Base-by-base conservation (phyloP, 1,140 invertebrate species). In the Aphelenchoides avenae region DNA sequence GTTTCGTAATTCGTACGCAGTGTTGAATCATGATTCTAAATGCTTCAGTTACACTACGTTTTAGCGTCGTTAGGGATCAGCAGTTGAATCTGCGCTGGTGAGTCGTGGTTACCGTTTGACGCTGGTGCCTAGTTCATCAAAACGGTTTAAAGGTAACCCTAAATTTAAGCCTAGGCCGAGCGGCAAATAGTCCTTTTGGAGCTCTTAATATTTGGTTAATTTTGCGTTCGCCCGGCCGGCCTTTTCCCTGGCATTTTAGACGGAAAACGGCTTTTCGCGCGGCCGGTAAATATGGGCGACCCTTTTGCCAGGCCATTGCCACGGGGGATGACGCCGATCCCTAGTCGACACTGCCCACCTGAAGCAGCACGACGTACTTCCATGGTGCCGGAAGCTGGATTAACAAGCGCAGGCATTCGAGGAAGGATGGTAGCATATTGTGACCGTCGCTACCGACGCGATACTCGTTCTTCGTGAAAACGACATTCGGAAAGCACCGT, bases 1-100 rank as follows among this genome's bases (percentile, higher is more conserved):
- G 57, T 42, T 36, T 58, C 56, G 18, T 40, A 24, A 34, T 58
- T 59, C 5, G 56, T 58, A 37, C 57, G 52, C 34, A 58, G 52
- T 36, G 37, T 40, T 15, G 47, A 22, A 31, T 58, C 56, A 37
- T 58, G 56, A n/a, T 58, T 58, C 26, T 56, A 37, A 24, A 52
- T 40, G 18, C 22, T 5, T 26, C 30, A 52, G 30, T 13, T 53
- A n/a, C n/a, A n/a, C n/a, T n/a, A n/a, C n/a, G n/a, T n/a, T n/a
- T n/a, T n/a, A n/a, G n/a, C n/a, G n/a, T n/a, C n/a, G n/a, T n/a
- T n/a, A n/a, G n/a, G n/a, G n/a, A n/a, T n/a, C n/a, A n/a, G n/a
- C n/a, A n/a, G n/a, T n/a, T n/a, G n/a, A n/a, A 15, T 20, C 15
- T 20, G 20, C 6, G n/a, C 50, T 26, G 27, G 40, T 51, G 40